Conservation (phyloP, 92 coral and sea anemone species). For the Galaxea fascicularis region DNA sequence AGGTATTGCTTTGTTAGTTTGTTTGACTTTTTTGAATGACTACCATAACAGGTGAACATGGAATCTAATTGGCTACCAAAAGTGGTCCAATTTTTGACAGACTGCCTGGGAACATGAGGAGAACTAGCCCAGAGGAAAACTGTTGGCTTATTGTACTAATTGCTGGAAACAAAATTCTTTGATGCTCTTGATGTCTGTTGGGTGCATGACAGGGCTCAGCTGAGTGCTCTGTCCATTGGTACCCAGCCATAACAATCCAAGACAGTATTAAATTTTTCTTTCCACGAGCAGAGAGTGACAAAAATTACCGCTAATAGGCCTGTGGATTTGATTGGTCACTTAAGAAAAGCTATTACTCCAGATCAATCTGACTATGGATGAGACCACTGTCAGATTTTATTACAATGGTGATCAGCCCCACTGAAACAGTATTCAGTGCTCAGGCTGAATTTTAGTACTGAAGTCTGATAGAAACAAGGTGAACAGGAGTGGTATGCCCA, state of each 20-base stretch:
- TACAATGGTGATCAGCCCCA: not conserved
- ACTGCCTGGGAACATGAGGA: no score
- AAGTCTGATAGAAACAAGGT: no score
- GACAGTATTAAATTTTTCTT: not conserved
- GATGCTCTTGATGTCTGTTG: not conserved
- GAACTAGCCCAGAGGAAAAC: no score
- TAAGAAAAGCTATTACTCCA: no score
- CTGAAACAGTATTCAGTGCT: not conserved
- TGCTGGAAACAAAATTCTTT: not conserved
- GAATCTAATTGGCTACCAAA: no score
- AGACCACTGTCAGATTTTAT: not conserved
- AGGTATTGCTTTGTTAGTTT: slow-evolving; percentile 21
- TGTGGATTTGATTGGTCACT: not conserved
- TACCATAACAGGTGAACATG: no score
- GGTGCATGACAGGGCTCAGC: not conserved
- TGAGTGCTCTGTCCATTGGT: no score
- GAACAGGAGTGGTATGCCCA: no score
- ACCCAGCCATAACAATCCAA: not conserved
- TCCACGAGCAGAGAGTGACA: not conserved
- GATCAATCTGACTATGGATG: not conserved
- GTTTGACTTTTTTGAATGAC: no score
- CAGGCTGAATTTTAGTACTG: not conserved
- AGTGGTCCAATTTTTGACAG: no score
- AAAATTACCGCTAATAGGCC: not conserved
- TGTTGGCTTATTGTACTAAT: no score